Base-by-base conservation (phyloP, 2,888 invertebrate genomes). In the Orthosia incerta region DNA sequence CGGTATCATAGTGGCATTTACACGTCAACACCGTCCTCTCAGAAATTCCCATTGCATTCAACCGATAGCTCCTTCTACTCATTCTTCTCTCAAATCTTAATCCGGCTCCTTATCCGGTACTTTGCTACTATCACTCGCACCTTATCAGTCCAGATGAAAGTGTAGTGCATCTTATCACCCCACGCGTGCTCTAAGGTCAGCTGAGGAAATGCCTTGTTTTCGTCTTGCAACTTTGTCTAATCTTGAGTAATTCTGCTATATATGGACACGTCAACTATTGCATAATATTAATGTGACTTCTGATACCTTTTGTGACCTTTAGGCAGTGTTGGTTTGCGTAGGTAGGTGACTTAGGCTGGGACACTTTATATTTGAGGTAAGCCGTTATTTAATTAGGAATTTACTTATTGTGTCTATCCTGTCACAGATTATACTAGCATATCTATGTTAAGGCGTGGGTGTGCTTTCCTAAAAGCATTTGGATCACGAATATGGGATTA, bases 121-220 rank as follows among this genome's bases (percentile, higher is more conserved):
- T 59, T 5, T 9, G 46, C 23, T 31, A 48, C 9, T 66, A 26
- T 20, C 26, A 16, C 23, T 15, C 39, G 2, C 4, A 48, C 5
- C 15, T 18, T 57, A 62, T 63, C 31, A 71, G 9, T 11, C 9
- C 16, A 51, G 57, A 53, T 69, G 55, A 48, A 61, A 69, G 48
- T 53, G 15, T 39, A 60, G 23, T 73, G 53, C 20, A 51, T n/a
- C 15, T 59, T 78, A 78, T 78, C 77, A 59, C 12, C 18, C 15
- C 45, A 69, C 56, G 64, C 45, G 56, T 67, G 45, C 20, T 12
- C 16, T 48, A 56, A 79, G 80, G 80, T 79, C 78, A 69, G 15
- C 45, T 26, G 16, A 64, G 70, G n/a, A 78, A 67, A 61, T 23
- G 2, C 0, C 45, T 26, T 62, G 75, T 75, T 61, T 20, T 57